These are phyloP conservation scores for Incurvaria masculella DNA, from an alignment of 2,888 invertebrate genomes.

Conservation along the genomic window DNA sequence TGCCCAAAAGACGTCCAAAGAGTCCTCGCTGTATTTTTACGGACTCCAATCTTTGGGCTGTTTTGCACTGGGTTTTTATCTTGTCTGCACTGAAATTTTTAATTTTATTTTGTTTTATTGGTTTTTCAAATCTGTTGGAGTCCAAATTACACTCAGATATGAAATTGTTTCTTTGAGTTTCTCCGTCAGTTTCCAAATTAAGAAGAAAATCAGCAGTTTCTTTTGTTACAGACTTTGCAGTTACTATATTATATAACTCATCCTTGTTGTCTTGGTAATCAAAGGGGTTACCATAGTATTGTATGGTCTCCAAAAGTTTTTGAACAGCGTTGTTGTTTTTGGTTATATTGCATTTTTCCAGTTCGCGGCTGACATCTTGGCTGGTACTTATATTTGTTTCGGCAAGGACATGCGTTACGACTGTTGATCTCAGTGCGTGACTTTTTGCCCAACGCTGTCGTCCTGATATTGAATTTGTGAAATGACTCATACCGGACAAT, in stretches of 20 bases:
- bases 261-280: slow-evolving; percentile 15
- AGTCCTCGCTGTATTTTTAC: no score
- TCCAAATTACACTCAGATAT: slow-evolving; percentile 12
- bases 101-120: slow-evolving; percentile 14
- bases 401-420: slow-evolving; percentile 9
- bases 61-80: no score
- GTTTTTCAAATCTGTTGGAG: slow-evolving; percentile 14
- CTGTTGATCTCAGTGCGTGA: slow-evolving; percentile 13
- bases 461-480: slow-evolving; percentile 22
- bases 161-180: slow-evolving; percentile 17
- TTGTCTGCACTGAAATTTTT: slow-evolving; percentile 8
- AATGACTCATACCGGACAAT: slow-evolving; percentile 17
- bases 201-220: no score
- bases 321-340: slow-evolving; percentile 15
- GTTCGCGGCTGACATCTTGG: no score
- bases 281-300: slow-evolving; percentile 13
- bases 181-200: slow-evolving; percentile 6
- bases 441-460: slow-evolving; percentile 15
- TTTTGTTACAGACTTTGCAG: no score
- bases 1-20: no score
- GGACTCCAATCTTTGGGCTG: no score
- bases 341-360: slow-evolving; percentile 15
- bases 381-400: neutral
- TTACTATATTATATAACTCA: slow-evolving; percentile 7
- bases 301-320: slow-evolving; percentile 7